Conservation (phyloP, 2,888 invertebrate species). For the Actias luna region DNA sequence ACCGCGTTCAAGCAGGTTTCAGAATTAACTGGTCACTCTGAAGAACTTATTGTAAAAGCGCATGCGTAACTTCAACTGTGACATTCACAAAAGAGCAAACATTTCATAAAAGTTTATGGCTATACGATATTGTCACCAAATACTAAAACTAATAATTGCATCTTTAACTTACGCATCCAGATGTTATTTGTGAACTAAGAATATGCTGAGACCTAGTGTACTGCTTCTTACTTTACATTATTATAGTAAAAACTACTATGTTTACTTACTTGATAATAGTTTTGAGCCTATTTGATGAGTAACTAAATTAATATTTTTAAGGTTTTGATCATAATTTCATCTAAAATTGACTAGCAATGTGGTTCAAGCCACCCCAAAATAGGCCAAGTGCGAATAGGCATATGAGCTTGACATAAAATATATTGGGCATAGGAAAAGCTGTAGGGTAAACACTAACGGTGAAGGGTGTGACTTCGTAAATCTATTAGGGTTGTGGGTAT, state of each 20-base stretch:
- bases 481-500: too few relatives aligned
- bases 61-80: constrained; percentile 27
- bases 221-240: constrained; percentile 27
- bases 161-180: background rate
- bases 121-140: background rate
- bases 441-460: too few relatives aligned
- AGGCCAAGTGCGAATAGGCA: too few relatives aligned
- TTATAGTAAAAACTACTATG: constrained; percentile 34
- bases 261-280: too few relatives aligned
- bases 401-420: too few relatives aligned
- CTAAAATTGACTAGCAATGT: too few relatives aligned
- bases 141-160: background rate
- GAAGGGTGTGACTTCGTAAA: too few relatives aligned
- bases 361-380: too few relatives aligned
- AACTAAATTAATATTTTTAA: too few relatives aligned
- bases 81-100: constrained; percentile 27
- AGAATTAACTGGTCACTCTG: constrained; percentile 35
- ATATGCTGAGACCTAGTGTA: background rate
- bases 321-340: too few relatives aligned
- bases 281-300: too few relatives aligned
- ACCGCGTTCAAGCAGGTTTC: constrained; percentile 30
- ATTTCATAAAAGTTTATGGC: constrained; percentile 25
- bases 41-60: constrained; percentile 26
- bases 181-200: background rate
- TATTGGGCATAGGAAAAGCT: too few relatives aligned